Evolutionary conservation across 2,888 invertebrate genomes (phyloP).

Genomic region (Trissolcus japonicus): DNA sequence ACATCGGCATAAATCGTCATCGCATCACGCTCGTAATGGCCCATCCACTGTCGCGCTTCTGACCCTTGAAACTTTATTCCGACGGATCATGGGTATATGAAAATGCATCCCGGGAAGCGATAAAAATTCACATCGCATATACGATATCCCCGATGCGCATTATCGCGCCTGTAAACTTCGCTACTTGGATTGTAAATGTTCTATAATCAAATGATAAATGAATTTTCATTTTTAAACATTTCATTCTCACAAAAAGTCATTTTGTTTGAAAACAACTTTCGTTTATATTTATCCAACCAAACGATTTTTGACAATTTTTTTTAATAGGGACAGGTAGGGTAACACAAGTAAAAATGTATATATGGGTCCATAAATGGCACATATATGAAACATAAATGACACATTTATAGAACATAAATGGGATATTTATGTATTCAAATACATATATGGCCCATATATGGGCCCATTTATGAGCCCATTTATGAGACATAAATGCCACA

Average conservation of each 20-base stretch:
- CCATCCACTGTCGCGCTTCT: slow-evolving; percentile 18
- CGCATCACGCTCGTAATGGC: slow-evolving; percentile 36
- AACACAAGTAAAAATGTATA: too few relatives aligned
- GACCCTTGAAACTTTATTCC: slow-evolving; percentile 51
- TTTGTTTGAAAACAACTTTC: neutral
- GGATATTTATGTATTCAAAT: too few relatives aligned
- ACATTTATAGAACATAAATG: too few relatives aligned
- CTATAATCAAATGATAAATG: slow-evolving; percentile 41
- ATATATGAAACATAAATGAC: too few relatives aligned
- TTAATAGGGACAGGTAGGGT: neutral
- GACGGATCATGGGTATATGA: slow-evolving; percentile 34
- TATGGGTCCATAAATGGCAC: too few relatives aligned
- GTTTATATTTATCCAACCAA: neutral
- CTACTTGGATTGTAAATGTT: slow-evolving; percentile 47
- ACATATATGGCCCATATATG: too few relatives aligned
- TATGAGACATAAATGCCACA: too few relatives aligned
- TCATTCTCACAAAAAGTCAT: neutral
- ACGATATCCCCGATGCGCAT: slow-evolving; percentile 40
- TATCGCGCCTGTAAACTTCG: slow-evolving; percentile 49
- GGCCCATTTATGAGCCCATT: too few relatives aligned
- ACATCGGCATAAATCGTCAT: slow-evolving; percentile 48
- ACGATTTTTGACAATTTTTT: too few relatives aligned
- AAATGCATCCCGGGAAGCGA: slow-evolving; percentile 44
- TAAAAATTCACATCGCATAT: slow-evolving; percentile 52
- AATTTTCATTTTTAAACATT: slow-evolving; percentile 36